Percentiles rank a stretch among this genome's conserved stretches.
Evolutionary conservation across 1,140 invertebrate species (phyloP).

Genomic region (Xylocopa sonorina): DNA sequence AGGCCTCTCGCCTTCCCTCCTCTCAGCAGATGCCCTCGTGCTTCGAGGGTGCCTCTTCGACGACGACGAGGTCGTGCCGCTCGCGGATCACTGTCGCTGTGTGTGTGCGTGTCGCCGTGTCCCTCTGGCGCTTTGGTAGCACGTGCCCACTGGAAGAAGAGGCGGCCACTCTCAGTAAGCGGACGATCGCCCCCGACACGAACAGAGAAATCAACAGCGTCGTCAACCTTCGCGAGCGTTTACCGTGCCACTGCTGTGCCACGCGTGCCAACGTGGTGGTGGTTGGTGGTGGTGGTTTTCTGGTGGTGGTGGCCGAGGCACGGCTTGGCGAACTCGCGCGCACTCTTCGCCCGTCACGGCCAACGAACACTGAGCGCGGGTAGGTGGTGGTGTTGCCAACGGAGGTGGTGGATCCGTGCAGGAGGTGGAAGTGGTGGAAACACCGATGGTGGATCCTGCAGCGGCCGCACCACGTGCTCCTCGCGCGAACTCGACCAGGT

Average conservation of each 20-base stretch:
- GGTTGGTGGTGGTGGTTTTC: constrained; percentile 37
- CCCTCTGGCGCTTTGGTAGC: background rate
- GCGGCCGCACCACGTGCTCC: constrained; percentile 76
- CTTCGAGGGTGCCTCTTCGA: constrained; percentile 48
- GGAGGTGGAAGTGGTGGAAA: constrained; percentile 54
- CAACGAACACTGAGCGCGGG: constrained; percentile 37
- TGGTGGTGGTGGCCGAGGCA: constrained; percentile 23
- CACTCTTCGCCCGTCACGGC: constrained; percentile 39
- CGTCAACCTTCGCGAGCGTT: constrained; percentile 56
- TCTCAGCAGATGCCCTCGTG: constrained; percentile 50
- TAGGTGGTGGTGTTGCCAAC: constrained; percentile 34
- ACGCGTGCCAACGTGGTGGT: constrained; percentile 19
- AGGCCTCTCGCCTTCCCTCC: constrained; percentile 64
- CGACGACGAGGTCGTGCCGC: constrained; percentile 54
- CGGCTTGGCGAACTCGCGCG: constrained; percentile 34
- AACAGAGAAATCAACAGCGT: constrained; percentile 26
- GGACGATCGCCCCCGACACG: constrained; percentile 32
- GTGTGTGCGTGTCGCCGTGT: constrained; percentile 30
- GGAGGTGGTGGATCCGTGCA: constrained; percentile 40
- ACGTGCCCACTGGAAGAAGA: constrained; percentile 28
- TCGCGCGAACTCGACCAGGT: constrained; percentile 78
- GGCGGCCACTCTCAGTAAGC: background rate
- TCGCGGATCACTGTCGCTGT: constrained; percentile 17
- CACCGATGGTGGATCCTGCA: constrained; percentile 63
- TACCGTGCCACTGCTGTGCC: constrained; percentile 48